Evolutionary conservation across 2,888 invertebrate species (phyloP).

Genomic region (Lasioglossum vierecki): DNA sequence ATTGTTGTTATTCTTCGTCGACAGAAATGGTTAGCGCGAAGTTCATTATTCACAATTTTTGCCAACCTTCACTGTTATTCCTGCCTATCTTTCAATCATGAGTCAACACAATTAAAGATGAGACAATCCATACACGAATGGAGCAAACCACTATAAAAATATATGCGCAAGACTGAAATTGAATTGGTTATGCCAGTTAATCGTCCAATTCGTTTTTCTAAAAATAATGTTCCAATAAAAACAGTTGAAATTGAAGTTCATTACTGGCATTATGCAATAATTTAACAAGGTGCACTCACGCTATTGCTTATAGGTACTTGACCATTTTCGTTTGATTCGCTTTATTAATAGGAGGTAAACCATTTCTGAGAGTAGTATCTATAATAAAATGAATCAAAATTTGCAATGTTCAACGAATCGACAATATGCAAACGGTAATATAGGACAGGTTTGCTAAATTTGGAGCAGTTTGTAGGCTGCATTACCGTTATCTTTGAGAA

Average conservation of each 20-base stretch:
- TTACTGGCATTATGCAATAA: neutral
- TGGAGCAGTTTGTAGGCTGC: neutral
- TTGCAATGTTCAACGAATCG: neutral
- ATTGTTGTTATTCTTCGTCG: neutral
- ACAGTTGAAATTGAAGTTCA: neutral
- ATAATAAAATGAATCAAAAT: neutral
- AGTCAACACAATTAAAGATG: neutral
- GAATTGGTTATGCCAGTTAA: neutral
- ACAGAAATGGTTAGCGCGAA: neutral
- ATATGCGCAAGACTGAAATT: neutral
- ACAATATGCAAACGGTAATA: neutral
- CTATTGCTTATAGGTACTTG: neutral
- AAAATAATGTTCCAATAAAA: neutral
- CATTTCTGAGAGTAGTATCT: neutral
- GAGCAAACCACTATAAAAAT: neutral
- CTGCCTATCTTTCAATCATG: neutral
- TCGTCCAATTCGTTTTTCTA: neutral
- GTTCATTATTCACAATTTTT: neutral
- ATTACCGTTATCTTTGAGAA: neutral
- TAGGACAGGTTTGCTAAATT: neutral
- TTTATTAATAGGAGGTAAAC: neutral
- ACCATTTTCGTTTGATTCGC: neutral
- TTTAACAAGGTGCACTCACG: neutral
- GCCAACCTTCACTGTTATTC: neutral
- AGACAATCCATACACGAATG: neutral